These are phyloP conservation scores for Atta cephalotes DNA, from an alignment of 1,140 invertebrate genomes.

Conservation along the genomic window DNA sequence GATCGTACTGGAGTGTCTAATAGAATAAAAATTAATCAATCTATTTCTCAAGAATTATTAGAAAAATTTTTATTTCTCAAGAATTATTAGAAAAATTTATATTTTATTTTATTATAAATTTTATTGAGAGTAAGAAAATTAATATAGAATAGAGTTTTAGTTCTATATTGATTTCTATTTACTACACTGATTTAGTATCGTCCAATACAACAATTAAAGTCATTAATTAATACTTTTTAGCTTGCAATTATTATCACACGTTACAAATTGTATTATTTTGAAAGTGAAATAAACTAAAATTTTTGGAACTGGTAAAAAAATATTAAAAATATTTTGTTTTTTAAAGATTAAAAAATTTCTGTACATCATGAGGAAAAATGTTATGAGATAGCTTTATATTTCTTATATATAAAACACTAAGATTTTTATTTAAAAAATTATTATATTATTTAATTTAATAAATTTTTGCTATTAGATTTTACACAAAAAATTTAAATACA, in stretches of 20 bases:
- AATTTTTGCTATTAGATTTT: not conserved
- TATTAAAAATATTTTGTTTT: not conserved
- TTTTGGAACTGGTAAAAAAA: not conserved
- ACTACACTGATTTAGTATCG: not conserved
- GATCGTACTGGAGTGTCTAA: constrained; percentile 73
- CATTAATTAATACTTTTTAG: too few relatives aligned
- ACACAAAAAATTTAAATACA: not conserved
- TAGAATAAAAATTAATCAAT: constrained; percentile 19
- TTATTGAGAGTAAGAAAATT: not conserved
- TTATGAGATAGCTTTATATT: not conserved
- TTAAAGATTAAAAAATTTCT: not conserved
- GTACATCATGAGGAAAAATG: not conserved
- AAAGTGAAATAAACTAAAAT: not conserved
- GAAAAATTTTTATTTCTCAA: not conserved
- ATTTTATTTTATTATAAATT: not conserved
- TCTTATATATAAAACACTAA: not conserved
- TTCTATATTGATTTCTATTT: too few relatives aligned
- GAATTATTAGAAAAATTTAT: not conserved
- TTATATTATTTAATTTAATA: not conserved
- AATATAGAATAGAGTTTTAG: not conserved
- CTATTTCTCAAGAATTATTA: not conserved
- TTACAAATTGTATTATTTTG: not conserved
- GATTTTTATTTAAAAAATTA: not conserved
- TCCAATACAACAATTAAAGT: too few relatives aligned
- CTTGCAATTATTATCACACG: not conserved